phyloP scores from a whole-genome alignment of 64 coral and sea anemone genomes.

The Pachyseris speciosa region DNA sequence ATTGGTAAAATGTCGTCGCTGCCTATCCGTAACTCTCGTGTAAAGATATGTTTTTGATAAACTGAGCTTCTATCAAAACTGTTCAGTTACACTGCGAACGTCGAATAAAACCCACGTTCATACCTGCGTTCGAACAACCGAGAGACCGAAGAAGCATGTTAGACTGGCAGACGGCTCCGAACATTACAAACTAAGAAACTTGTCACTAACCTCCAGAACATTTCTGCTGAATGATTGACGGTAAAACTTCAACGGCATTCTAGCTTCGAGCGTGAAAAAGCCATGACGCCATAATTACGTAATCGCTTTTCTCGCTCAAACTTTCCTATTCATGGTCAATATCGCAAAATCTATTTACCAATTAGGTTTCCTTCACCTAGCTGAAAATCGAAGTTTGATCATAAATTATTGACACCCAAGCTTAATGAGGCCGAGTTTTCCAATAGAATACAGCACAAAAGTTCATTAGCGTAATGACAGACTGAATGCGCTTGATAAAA shows the following conservation, averaged over 20 bases:
- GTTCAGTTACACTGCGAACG: too few species aligned
- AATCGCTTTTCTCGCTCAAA: neutral
- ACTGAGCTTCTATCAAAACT: too few species aligned
- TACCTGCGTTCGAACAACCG: too few species aligned
- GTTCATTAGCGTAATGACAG: neutral
- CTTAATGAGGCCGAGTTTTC: neutral
- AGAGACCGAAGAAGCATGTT: too few species aligned
- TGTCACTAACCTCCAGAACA: neutral
- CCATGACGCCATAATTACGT: neutral
- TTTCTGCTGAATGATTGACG: neutral
- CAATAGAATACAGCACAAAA: neutral
- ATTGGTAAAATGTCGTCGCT: too few species aligned
- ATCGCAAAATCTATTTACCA: neutral
- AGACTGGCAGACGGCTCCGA: too few species aligned
- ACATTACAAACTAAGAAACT: neutral
- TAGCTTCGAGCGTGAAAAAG: neutral
- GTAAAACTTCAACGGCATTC: neutral
- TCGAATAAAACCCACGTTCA: neutral
- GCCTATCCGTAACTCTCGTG: too few species aligned
- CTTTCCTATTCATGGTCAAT: neutral
- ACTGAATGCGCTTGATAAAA: neutral
- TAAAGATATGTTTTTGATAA: too few species aligned
- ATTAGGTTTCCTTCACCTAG: neutral
- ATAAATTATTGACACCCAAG: constrained; percentile 1
- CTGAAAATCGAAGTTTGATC: neutral